Evolutionary conservation across 1,140 invertebrate genomes (phyloP).

Genomic region (Heliconius himera): DNA sequence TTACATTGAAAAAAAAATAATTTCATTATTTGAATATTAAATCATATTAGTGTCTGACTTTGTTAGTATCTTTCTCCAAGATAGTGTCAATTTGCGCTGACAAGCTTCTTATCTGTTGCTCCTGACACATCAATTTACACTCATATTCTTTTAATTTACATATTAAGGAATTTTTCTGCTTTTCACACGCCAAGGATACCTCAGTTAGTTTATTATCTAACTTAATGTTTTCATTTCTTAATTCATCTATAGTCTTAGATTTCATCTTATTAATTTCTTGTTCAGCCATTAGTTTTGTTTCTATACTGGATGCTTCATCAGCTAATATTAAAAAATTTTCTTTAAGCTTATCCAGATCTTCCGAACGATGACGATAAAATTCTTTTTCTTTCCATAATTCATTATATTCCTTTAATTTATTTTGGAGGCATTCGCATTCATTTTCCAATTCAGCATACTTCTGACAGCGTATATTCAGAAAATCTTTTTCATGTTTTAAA

Average conservation of each 20-base stretch:
- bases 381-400: slow-evolving; percentile 71
- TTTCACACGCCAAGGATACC: slow-evolving; percentile 58
- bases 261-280: slow-evolving; percentile 67
- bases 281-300: slow-evolving; percentile 69
- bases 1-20: slow-evolving; percentile 26
- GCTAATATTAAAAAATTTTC: slow-evolving; percentile 64
- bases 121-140: slow-evolving; percentile 72
- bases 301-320: slow-evolving; percentile 67
- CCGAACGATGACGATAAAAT: slow-evolving; percentile 64
- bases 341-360: slow-evolving; percentile 67
- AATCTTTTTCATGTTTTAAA: slow-evolving; percentile 66
- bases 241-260: slow-evolving; percentile 53
- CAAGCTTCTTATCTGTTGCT: slow-evolving; percentile 72
- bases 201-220: slow-evolving; percentile 68
- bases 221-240: slow-evolving; percentile 63
- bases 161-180: slow-evolving; percentile 63
- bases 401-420: slow-evolving; percentile 65
- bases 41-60: slow-evolving; percentile 43
- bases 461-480: slow-evolving; percentile 55
- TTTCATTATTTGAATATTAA: slow-evolving; percentile 24
- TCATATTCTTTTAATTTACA: slow-evolving; percentile 74
- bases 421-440: slow-evolving; percentile 58
- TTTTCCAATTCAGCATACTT: slow-evolving; percentile 65
- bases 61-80: slow-evolving; percentile 55
- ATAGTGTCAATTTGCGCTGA: slow-evolving; percentile 62